A percentile compares a stretch with the other conserved stretches of the same genome.
Conservation (phyloP, 1,140 invertebrate genomes). For the Philopotamus ludificatus region DNA sequence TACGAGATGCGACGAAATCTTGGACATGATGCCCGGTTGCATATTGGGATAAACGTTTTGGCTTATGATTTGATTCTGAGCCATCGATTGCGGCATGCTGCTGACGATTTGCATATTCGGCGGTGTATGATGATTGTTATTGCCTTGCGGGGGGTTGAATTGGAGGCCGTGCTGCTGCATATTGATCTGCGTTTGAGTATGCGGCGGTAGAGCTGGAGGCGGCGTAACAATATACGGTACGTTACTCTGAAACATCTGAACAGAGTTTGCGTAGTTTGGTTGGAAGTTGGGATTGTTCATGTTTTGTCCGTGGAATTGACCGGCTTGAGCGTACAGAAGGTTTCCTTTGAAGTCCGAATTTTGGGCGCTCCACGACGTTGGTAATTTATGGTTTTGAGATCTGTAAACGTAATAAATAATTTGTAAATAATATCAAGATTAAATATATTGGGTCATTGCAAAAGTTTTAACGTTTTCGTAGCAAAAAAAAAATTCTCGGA, state of each 20-base stretch:
- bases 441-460: too few relatives aligned
- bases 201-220: slow-evolving; percentile 32
- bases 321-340: slow-evolving; percentile 23
- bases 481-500: too few relatives aligned
- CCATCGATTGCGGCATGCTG: slow-evolving; percentile 20
- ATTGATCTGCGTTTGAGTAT: slow-evolving; percentile 22
- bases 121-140: slow-evolving; percentile 13
- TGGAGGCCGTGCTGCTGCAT: slow-evolving; percentile 32
- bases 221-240: slow-evolving; percentile 36
- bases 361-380: slow-evolving; percentile 19
- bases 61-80: slow-evolving; percentile 19
- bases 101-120: slow-evolving; percentile 33
- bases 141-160: slow-evolving; percentile 2
- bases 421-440: too few relatives aligned
- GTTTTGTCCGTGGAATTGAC: slow-evolving; percentile 32
- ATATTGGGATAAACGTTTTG: slow-evolving; percentile 4
- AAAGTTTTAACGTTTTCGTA: too few relatives aligned
- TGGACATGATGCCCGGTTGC: slow-evolving; percentile 11
- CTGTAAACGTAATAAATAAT: too few relatives aligned
- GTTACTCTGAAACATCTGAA: slow-evolving; percentile 34
- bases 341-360: slow-evolving; percentile 16
- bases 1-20: slow-evolving; percentile 20
- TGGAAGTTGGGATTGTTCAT: slow-evolving; percentile 33
- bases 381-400: slow-evolving; percentile 11
- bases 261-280: slow-evolving; percentile 20